Evolutionary conservation across 2,113 vertebrate species (phyloP).

Genomic region (Gopherus flavomarginatus): DNA sequence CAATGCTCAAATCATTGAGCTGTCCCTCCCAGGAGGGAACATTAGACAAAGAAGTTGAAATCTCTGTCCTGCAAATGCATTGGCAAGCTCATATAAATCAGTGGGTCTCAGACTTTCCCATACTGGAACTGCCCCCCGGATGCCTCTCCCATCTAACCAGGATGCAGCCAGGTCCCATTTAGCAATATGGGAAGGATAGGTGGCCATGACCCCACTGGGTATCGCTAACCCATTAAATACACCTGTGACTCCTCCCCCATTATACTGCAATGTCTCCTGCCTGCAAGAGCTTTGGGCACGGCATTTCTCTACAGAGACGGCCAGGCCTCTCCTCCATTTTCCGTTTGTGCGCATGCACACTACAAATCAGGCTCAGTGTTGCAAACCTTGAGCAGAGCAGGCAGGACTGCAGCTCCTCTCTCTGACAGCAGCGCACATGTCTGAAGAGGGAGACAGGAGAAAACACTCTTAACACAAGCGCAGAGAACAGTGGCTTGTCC

Average conservation of each 20-base stretch:
- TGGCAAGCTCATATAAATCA: fast-evolving
- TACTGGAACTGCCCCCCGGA: too few species aligned
- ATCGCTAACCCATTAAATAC: not conserved
- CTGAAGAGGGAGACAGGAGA: not conserved
- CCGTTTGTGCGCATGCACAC: too few species aligned
- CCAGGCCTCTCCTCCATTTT: not conserved
- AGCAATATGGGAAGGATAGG: not conserved
- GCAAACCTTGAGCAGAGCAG: not conserved
- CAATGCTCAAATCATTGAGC: too few species aligned
- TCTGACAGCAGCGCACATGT: not conserved
- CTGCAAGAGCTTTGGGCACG: not conserved
- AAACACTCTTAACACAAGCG: not conserved
- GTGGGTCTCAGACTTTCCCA: not conserved
- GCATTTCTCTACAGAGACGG: not conserved
- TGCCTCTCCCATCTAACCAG: not conserved
- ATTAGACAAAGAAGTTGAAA: not conserved
- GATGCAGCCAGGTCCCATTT: not conserved
- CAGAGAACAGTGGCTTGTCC: not conserved
- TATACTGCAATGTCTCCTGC: not conserved
- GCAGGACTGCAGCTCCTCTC: not conserved
- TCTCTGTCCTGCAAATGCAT: not conserved
- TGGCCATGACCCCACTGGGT: fast-evolving
- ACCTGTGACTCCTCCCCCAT: not conserved
- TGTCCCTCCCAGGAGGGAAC: too few species aligned
- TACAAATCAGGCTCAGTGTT: not conserved